Evolutionary conservation across 2,888 invertebrate species (phyloP).

Genomic region (Prostheceraeus crozeri): DNA sequence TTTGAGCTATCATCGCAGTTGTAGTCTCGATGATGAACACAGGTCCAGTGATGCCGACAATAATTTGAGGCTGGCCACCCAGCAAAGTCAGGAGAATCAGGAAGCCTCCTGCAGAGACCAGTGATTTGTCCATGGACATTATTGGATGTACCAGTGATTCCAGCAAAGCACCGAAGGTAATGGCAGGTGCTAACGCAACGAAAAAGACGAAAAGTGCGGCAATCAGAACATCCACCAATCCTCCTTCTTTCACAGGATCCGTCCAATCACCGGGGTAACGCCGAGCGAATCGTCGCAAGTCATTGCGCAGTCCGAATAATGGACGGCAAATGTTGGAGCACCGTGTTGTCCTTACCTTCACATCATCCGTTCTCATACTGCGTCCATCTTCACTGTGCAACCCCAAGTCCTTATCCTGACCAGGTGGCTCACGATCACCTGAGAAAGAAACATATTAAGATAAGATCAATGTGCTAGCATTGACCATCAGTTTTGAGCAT

Average conservation of each 20-base stretch:
- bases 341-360: too few relatives aligned
- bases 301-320: not conserved
- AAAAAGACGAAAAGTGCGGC: conserved; percentile 37
- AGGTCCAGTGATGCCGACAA: conserved; percentile 37
- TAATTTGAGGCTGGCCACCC: conserved; percentile 33
- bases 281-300: not conserved
- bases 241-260: conserved; percentile 29
- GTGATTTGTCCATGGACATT: conserved; percentile 23
- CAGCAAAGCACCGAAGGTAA: conserved; percentile 36
- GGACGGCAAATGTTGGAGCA: conserved; percentile 32
- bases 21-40: conserved; percentile 38
- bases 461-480: too few relatives aligned
- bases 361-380: too few relatives aligned
- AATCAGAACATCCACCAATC: conserved; percentile 27
- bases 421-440: too few relatives aligned
- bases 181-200: conserved; percentile 35
- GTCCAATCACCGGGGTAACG: conserved; percentile 33
- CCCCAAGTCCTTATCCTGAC: too few relatives aligned
- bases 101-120: conserved; percentile 34
- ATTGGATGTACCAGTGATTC: conserved; percentile 5
- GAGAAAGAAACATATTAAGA: too few relatives aligned
- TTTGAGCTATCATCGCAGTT: conserved; percentile 17
- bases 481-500: too few relatives aligned
- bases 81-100: conserved; percentile 34
- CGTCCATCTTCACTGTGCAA: too few relatives aligned